These are phyloP conservation scores for Pygoscelis antarcticus DNA, from an alignment of 2,113 vertebrate species.

Conservation along the genomic window DNA sequence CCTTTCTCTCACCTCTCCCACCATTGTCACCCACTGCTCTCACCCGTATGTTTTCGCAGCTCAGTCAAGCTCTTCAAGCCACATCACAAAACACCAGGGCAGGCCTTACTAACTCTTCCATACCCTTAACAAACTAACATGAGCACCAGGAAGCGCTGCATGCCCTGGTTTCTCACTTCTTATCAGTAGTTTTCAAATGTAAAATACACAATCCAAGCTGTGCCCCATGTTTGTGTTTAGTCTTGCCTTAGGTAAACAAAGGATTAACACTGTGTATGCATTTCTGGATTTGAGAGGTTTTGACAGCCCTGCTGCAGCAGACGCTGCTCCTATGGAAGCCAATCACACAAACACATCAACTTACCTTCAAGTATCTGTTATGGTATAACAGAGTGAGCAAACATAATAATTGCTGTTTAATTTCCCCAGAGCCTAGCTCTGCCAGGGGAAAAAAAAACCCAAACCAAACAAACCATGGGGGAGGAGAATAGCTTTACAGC, in stretches of 20 bases:
- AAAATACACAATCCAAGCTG: background rate
- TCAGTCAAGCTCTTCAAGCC: background rate
- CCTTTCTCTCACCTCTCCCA: background rate
- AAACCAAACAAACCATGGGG: background rate
- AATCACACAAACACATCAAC: background rate
- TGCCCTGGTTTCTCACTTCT: background rate
- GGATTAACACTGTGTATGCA: background rate
- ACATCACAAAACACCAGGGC: background rate
- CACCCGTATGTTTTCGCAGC: background rate
- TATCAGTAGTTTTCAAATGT: background rate
- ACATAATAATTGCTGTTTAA: constrained; percentile 45
- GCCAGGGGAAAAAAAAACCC: background rate
- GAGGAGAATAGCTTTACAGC: background rate
- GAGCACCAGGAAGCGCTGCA: background rate
- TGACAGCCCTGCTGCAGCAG: background rate
- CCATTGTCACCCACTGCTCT: background rate
- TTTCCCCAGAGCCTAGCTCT: constrained; percentile 7
- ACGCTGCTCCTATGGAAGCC: background rate
- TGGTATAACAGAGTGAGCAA: constrained; percentile 8
- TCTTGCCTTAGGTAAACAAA: constrained; percentile 45
- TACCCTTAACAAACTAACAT: fast-evolving
- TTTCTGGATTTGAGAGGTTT: background rate
- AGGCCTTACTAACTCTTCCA: background rate
- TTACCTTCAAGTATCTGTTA: constrained; percentile 8
- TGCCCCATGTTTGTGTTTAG: background rate